Evolutionary conservation across 2,797 vertebrate species (phyloP).

Genomic region (Pipistrellus pipistrellus): DNA sequence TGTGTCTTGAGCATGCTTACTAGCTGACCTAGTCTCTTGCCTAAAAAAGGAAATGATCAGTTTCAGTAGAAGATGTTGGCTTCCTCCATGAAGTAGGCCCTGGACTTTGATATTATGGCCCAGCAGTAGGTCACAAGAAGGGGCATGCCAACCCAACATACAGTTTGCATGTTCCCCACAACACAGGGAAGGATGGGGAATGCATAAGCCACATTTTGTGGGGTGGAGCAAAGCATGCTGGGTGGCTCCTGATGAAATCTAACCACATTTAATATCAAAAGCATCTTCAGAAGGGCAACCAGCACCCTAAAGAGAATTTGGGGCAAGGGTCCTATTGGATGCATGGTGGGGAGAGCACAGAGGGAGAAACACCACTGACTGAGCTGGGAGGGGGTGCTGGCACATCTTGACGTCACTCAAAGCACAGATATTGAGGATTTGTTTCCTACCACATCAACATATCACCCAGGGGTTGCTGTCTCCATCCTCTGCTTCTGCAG

Average conservation of each 20-base stretch:
- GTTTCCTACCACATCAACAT: background rate
- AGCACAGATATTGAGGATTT: background rate
- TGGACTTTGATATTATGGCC: background rate
- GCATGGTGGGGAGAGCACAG: rapidly evolving
- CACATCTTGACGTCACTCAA: background rate
- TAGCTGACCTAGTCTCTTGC: background rate
- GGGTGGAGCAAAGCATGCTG: background rate
- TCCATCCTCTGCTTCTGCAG: background rate
- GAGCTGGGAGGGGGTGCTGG: background rate
- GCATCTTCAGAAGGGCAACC: background rate
- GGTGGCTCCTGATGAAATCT: background rate
- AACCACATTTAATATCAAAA: background rate
- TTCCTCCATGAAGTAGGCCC: background rate
- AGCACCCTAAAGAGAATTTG: background rate
- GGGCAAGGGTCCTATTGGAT: background rate
- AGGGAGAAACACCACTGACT: background rate
- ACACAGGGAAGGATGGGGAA: background rate
- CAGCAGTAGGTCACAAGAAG: background rate
- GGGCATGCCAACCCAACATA: rapidly evolving
- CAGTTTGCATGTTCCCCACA: background rate
- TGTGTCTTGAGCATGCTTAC: background rate
- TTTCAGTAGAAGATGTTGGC: background rate
- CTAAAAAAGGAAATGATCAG: background rate
- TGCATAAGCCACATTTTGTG: background rate
- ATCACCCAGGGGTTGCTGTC: background rate